Percentiles rank a stretch among this genome's conserved stretches.
These are phyloP conservation scores for Argyrosomus regius DNA, from an alignment of 2,797 vertebrate genomes.

Conservation along the genomic window DNA sequence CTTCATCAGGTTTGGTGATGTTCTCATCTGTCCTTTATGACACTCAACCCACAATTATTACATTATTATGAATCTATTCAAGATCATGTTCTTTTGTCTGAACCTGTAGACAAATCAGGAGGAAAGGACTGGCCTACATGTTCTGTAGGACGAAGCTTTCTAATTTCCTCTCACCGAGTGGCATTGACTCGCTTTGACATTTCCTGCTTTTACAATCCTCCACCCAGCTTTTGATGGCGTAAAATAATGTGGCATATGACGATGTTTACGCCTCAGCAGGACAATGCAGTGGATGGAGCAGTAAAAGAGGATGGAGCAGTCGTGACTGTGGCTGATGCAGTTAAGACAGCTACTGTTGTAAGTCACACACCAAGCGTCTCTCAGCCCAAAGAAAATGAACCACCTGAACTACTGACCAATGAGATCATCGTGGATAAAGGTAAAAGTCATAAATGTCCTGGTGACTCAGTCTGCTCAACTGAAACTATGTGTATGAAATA, in stretches of 20 bases:
- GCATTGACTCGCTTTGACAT: background rate
- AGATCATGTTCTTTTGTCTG: background rate
- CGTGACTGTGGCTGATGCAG: conserved; percentile 27
- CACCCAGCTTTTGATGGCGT: background rate
- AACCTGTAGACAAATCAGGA: background rate
- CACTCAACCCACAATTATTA: background rate
- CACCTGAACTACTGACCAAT: conserved; percentile 66
- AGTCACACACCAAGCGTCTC: conserved; percentile 44
- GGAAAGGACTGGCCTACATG: background rate
- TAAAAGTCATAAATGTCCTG: conserved; percentile 33
- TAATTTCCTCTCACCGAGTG: background rate
- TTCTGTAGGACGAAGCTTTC: background rate
- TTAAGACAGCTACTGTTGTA: conserved; percentile 30
- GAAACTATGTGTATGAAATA: background rate
- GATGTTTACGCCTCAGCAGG: conserved; percentile 48
- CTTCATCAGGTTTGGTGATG: background rate
- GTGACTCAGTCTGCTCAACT: background rate
- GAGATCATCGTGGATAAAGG: conserved; percentile 72
- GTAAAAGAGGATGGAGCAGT: conserved; percentile 30
- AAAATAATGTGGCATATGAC: background rate
- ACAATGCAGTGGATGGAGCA: conserved; percentile 17
- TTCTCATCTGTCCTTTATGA: background rate
- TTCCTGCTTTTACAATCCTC: background rate
- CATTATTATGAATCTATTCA: background rate
- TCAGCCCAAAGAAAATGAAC: conserved; percentile 53